These are phyloP conservation scores for Cebus imitator DNA, from an alignment of 2,113 vertebrate species.

Conservation along the genomic window DNA sequence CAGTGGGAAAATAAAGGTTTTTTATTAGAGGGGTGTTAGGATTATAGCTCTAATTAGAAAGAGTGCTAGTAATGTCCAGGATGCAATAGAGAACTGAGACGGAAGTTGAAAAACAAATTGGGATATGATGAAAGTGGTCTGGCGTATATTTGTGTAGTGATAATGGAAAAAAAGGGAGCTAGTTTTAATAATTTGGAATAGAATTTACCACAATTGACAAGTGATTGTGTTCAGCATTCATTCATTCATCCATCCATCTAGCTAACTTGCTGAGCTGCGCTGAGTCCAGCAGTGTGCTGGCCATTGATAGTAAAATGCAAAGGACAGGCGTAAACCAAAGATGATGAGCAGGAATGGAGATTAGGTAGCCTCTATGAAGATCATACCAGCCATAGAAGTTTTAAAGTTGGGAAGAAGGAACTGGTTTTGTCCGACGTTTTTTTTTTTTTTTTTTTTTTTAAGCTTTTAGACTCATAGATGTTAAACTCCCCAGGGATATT, in stretches of 20 bases:
- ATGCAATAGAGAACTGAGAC: neutral
- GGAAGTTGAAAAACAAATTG: neutral
- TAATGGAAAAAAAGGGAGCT: neutral
- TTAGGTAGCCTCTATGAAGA: neutral
- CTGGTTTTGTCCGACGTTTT: neutral
- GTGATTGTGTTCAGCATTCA: neutral
- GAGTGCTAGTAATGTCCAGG: neutral
- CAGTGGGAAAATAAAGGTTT: neutral
- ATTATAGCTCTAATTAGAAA: neutral
- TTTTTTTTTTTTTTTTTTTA: neutral
- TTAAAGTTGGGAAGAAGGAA: neutral
- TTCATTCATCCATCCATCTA: neutral
- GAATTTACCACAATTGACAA: neutral
- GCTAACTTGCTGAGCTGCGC: too few relatives aligned
- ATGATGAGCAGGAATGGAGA: neutral
- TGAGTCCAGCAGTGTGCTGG: neutral
- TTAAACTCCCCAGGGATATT: neutral
- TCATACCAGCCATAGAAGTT: rapidly evolving
- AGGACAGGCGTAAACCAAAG: too few relatives aligned
- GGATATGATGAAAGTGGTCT: neutral
- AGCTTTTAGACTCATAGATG: neutral
- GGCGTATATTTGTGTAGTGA: neutral
- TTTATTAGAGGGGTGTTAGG: neutral
- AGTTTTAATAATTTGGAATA: neutral
- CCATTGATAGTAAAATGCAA: neutral